Evolutionary conservation across 2,888 invertebrate species (phyloP), one percentile per base, ranked within the genome.

Genomic region (Vesta saturnalis): DNA sequence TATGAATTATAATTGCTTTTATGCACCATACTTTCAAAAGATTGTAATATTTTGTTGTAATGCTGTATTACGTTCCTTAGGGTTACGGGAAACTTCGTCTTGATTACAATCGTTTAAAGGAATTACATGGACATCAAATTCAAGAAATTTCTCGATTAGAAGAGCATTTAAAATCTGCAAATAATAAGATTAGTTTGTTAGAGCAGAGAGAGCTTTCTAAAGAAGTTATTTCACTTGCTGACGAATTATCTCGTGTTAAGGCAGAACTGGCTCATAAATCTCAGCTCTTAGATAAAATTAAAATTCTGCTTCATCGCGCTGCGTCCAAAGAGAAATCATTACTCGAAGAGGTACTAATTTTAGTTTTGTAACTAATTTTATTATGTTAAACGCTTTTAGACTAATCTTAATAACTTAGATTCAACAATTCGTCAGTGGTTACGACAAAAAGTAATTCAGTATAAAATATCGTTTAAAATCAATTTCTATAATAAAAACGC

Each of bases 321-420:
- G 90, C 90, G 0, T 84, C 86, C 8, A 89, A 90, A 76, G 91
- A 91, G 76, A 90, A 89, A 75, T 83, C 85, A 12, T 82, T 91
- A 43, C 83, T 89, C 22, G 88, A 89, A 74, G 88, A 89, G 81
- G 89, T 88, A 75, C 1, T 18, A 1, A 19, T 2, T 78, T 73
- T 76, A 21, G 30, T 12, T 22, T 58, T 35, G 21, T 35, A 10
- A 10, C 3, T 8, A 16, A 16, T 58, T 58, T 58, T 35, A 30
- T 21, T 14, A 14, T 39, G 16, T 39, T n/a, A 58, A 58, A 39
- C 10, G 14, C 35, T 58, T 58, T 58, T 58, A 35, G 19, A 19
- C 35, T 16, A 35, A 39, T 16, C 15, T 58, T 35, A n/a, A 19
- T 58, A 39, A 19, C 2, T 4, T 39, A 16, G 18, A 30, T 58